Evolutionary conservation across 2,113 vertebrate species (phyloP).

Genomic region (Phylloscopus trochiloides): DNA sequence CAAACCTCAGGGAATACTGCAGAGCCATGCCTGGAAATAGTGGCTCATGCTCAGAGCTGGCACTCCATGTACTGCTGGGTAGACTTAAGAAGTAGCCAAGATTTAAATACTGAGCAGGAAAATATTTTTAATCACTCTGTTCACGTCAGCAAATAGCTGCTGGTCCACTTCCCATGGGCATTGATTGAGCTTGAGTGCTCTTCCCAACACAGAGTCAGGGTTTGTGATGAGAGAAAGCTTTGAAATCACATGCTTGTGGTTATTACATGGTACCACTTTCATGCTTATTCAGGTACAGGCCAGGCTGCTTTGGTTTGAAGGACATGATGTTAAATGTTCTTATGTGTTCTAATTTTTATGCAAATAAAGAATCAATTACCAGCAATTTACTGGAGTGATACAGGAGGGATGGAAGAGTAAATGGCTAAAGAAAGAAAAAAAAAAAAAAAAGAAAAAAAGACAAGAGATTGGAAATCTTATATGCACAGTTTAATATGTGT

Average conservation of each 20-base stretch:
- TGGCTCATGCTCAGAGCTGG: not conserved
- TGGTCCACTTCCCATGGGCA: not conserved
- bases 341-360: not conserved
- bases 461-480: not conserved
- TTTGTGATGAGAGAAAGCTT: not conserved
- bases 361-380: not conserved
- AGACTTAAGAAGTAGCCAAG: not conserved
- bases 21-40: not conserved
- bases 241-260: not conserved
- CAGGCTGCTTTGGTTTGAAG: not conserved
- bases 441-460: not conserved
- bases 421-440: not conserved
- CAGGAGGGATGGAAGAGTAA: not conserved
- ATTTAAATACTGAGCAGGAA: not conserved
- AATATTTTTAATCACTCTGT: not conserved
- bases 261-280: not conserved
- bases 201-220: not conserved
- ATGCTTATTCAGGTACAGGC: not conserved
- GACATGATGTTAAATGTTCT: not conserved
- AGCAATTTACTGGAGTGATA: not conserved
- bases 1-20: not conserved
- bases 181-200: not conserved
- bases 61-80: not conserved
- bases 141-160: not conserved
- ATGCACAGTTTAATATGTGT: not conserved